Base-by-base conservation (phyloP, 1,140 invertebrate species). In the Camponotus pennsylvanicus region DNA sequence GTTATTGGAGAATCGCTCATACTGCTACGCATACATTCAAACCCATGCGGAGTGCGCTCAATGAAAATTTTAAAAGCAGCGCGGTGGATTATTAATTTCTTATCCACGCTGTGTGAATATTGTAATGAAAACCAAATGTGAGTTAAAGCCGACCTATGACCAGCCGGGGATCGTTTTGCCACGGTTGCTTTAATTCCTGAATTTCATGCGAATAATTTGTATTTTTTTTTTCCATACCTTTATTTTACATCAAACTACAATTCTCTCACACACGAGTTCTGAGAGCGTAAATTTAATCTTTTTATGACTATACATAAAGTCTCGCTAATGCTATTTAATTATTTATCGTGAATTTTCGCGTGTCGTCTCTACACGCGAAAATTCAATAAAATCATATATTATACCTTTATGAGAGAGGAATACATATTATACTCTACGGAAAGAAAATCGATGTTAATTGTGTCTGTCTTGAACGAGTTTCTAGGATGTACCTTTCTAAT, bases 31-130 rank as follows among this genome's bases (percentile, higher is more conserved):
- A 3, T 40, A 18, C 18, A 42, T 66, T 52, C 34, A 7, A 63
- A 57, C 86, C 21, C 73, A 32, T 32, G 40, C 45, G 34, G 18
- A 40, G 21, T 27, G 21, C 15, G 15, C 55, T 6, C 32, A 52
- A 32, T 52, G 76, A 40, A 66, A 73, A 86, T 67, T 86, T 86
- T 79, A 55, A 49, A 88, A 73, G 84, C 67, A n/a, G 27, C 32
- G n/a, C 49, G 49, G 4, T 42, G 67, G 34, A 80, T 86, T 77
- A 80, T 88, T 86, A 71, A 79, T 71, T 73, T 73, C n/a, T 86
- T 66, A 86, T 40, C 15, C 73, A 27, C 49, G 15, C n/a, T 45
- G 9, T 27, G n/a, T 55, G 73, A 86, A 86, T 86, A 27, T 87
- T 64, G 45, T 71, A 66, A 78, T 71, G 32, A 87, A 78, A 59